Conservation (phyloP, 2,113 vertebrate species). For the Epinephelus moara region DNA sequence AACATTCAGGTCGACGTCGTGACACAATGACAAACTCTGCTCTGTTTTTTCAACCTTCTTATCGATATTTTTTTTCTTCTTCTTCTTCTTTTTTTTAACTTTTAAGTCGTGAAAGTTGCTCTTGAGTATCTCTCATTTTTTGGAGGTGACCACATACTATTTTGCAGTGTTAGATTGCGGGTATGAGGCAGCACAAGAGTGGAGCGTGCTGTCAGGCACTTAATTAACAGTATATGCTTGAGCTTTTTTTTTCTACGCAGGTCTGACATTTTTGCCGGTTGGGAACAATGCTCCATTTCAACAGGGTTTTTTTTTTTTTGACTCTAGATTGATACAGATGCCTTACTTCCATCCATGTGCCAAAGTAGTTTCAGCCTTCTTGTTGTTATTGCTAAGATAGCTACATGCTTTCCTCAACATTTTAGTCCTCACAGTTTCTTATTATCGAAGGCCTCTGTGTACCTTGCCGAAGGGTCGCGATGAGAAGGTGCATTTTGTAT, state of each 20-base stretch:
- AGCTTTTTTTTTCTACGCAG: constrained; percentile 8
- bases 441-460: constrained; percentile 21
- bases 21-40: constrained; percentile 69
- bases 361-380: constrained; percentile 83
- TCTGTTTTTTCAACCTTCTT: constrained; percentile 59
- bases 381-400: constrained; percentile 66
- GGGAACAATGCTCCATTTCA: constrained; percentile 74
- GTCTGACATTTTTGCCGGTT: constrained; percentile 60
- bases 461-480: constrained; percentile 19
- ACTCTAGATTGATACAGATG: constrained; percentile 80
- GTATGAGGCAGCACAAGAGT: constrained; percentile 51
- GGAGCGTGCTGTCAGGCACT: constrained; percentile 55
- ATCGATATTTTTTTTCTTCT: constrained; percentile 22
- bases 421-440: constrained; percentile 61
- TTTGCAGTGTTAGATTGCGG: constrained; percentile 63
- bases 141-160: constrained; percentile 31
- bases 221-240: constrained; percentile 56
- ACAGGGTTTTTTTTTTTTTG: constrained; percentile 18
- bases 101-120: constrained; percentile 38
- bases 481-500: constrained; percentile 45
- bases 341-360: constrained; percentile 87
- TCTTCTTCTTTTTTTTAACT: neutral
- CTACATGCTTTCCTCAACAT: constrained; percentile 63
- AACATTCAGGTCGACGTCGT: constrained; percentile 80
- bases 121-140: constrained; percentile 9